Percentiles rank a stretch among this genome's conserved stretches.
Conservation (phyloP, 2,113 vertebrate species). For the Embiotoca jacksoni region DNA sequence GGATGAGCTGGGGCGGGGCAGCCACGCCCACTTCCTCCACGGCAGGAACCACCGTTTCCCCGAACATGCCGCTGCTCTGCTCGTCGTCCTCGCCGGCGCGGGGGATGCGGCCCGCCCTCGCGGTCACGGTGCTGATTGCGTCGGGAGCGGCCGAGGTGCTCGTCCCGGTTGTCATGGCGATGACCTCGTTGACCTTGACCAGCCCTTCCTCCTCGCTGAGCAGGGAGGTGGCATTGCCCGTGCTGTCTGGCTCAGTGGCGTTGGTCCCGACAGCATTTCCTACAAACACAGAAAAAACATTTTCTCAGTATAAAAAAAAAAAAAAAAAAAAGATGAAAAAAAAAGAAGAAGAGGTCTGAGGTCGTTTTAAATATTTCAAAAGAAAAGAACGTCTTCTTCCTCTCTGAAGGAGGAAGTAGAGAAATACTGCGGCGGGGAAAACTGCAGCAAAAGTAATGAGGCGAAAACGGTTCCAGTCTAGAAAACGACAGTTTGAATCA, state of each 20-base stretch:
- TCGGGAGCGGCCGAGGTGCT: slow-evolving; percentile 51
- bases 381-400: neutral
- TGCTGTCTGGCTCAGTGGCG: slow-evolving; percentile 57
- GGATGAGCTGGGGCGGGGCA: slow-evolving; percentile 63
- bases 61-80: slow-evolving; percentile 85
- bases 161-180: slow-evolving; percentile 51
- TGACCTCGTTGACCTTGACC: slow-evolving; percentile 30
- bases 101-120: slow-evolving; percentile 56
- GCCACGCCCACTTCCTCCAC: slow-evolving; percentile 48
- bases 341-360: too few species aligned
- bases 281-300: slow-evolving; percentile 52
- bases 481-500: slow-evolving; percentile 22
- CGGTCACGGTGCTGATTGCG: slow-evolving; percentile 57
- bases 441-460: slow-evolving; percentile 20
- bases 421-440: neutral
- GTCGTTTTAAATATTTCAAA: too few species aligned
- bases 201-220: slow-evolving; percentile 69
- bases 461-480: slow-evolving; percentile 15
- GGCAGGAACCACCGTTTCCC: slow-evolving; percentile 29
- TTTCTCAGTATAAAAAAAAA: neutral
- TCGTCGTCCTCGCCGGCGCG: slow-evolving; percentile 82
- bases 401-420: neutral
- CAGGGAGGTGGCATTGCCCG: slow-evolving; percentile 68
- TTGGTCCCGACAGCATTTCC: slow-evolving; percentile 65
- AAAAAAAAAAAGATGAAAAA: too few species aligned